A percentile compares a stretch with the other conserved stretches of the same genome.
Evolutionary conservation across 2,113 vertebrate genomes (phyloP).

Genomic region (Polyodon spathula): DNA sequence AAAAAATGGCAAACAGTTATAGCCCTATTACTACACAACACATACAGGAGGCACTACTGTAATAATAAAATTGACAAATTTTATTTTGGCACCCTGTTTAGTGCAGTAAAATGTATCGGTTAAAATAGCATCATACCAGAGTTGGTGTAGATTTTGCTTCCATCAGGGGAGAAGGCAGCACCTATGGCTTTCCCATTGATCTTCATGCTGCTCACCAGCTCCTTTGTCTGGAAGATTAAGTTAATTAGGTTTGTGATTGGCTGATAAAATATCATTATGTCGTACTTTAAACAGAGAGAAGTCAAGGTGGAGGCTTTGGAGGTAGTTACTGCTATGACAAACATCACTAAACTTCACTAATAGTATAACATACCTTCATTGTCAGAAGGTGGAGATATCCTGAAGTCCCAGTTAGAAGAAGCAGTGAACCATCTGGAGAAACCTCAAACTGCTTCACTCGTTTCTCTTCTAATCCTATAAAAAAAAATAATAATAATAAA

Average conservation of each 20-base stretch:
- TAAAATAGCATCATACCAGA: slow-evolving; percentile 54
- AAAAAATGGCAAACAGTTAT: no score
- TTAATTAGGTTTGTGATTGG: background rate
- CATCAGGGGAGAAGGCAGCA: slow-evolving; percentile 67
- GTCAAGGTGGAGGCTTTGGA: no score
- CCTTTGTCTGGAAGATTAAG: slow-evolving; percentile 66
- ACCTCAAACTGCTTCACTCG: slow-evolving; percentile 73
- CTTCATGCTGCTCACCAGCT: slow-evolving; percentile 80
- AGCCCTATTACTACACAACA: no score
- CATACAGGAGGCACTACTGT: no score
- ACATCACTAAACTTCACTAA: background rate
- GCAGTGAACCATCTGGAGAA: slow-evolving; percentile 73
- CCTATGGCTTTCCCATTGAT: slow-evolving; percentile 66
- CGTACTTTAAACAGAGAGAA: no score
- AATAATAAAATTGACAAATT: no score
- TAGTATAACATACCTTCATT: slow-evolving; percentile 65
- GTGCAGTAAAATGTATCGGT: slow-evolving; percentile 22
- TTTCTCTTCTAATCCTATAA: slow-evolving; percentile 75
- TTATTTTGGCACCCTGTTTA: no score
- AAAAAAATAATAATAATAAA: background rate
- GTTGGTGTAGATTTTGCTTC: slow-evolving; percentile 68
- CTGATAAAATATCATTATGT: no score
- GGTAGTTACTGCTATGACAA: no score
- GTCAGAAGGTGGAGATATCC: slow-evolving; percentile 82
- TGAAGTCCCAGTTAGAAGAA: slow-evolving; percentile 75